Conservation (phyloP, 2,888 invertebrate genomes). For the Metalampra italica region DNA sequence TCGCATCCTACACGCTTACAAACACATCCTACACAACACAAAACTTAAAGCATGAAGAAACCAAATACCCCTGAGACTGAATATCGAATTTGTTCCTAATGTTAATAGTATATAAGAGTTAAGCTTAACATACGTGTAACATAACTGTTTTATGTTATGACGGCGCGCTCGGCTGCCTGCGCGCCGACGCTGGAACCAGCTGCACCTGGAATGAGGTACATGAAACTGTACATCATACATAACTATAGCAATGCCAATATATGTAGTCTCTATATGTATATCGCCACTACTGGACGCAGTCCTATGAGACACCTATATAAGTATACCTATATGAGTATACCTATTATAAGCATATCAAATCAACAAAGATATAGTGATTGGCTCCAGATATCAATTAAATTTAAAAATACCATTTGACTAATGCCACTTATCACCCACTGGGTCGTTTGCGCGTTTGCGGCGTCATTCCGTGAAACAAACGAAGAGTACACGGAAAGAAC, state of each 20-base stretch:
- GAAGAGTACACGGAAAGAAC: too few species aligned
- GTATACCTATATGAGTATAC: too few species aligned
- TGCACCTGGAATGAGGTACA: slow-evolving; percentile 32
- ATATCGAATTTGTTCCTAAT: slow-evolving; percentile 73
- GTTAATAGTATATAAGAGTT: slow-evolving; percentile 55
- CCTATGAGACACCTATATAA: too few species aligned
- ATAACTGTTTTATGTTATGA: slow-evolving; percentile 60
- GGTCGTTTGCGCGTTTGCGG: too few species aligned
- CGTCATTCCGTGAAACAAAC: too few species aligned
- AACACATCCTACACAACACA: slow-evolving; percentile 30
- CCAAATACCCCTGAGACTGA: slow-evolving; percentile 55
- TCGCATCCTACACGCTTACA: slow-evolving; percentile 15
- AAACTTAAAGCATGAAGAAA: slow-evolving; percentile 74
- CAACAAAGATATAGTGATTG: too few species aligned
- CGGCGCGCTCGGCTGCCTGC: slow-evolving; percentile 58
- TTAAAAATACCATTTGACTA: too few species aligned
- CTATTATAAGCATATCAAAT: too few species aligned
- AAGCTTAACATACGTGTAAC: slow-evolving; percentile 50
- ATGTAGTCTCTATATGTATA: too few species aligned
- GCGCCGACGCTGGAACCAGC: slow-evolving; percentile 44
- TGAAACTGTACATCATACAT: not conserved
- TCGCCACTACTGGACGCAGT: too few species aligned
- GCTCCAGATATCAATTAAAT: too few species aligned
- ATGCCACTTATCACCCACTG: too few species aligned
- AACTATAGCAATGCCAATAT: not conserved